Base-by-base conservation (phyloP, 2,888 invertebrate species). In the Sminthurinus aureus region DNA sequence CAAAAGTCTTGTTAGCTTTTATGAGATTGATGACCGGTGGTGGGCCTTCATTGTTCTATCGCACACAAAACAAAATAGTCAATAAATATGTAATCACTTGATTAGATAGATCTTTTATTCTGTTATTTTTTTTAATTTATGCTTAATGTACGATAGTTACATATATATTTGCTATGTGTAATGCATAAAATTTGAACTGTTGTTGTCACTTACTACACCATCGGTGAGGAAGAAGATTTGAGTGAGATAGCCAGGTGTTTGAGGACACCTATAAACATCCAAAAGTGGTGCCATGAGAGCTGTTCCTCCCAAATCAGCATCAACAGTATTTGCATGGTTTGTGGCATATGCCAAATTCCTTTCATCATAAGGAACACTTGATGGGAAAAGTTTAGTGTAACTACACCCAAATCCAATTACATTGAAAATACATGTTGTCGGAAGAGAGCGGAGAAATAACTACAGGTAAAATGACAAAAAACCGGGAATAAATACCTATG, bases 171-270 rank as follows among this genome's bases (percentile, higher is more conserved):
- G n/a, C n/a, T n/a, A n/a, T n/a, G n/a, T n/a, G n/a, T n/a, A n/a
- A n/a, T 38, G 38, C 38, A 38, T 38, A 38, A 38, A 4, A 38
- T 38, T 18, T 64, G 15, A 64, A 64, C 15, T 38, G 38, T 38
- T 15, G 0, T 64, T 15, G 1, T n/a, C n/a, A 64, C 64, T 64
- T n/a, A 64, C 64, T n/a, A 2, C 64, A 26, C 74, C 74, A 38
- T 74, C 74, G 74, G 74, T 74, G 74, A 74, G 74, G 38, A 74
- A 22, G 26, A 74, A 74, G 18, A 74, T 74, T 26, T 74, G 74
- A 8, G 74, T 74, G 11, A 74, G 74, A 11, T 26, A 74, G 38
- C 74, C 74, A 12, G 74, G 74, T 15, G 74, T 74, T 74, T 74
- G 74, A 15, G 38, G 18, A 9, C 26, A 38, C 18, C 38, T 9